Percentiles rank a stretch among this genome's conserved stretches.
phyloP scores from a whole-genome alignment of 2,888 invertebrate species.

The Sinelater perroti region DNA sequence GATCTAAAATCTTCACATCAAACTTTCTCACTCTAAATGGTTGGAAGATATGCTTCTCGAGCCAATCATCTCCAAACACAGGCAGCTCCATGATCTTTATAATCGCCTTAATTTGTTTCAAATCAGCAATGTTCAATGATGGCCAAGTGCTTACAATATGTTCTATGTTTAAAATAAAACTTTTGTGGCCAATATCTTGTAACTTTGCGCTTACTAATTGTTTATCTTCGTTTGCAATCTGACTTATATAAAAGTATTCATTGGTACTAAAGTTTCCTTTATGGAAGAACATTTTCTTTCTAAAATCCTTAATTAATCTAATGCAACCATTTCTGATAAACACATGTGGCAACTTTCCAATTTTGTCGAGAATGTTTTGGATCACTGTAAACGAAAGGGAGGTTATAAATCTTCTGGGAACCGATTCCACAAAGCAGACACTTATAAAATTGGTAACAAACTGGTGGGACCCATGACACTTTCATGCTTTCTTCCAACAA shows the following conservation, averaged over 20 bases:
- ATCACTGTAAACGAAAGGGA: not conserved
- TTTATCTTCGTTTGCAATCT: constrained; percentile 3
- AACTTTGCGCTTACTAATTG: not conserved
- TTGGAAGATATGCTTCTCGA: not conserved
- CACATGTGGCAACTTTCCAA: constrained; percentile 45
- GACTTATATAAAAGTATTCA: constrained; percentile 4
- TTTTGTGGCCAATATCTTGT: not conserved
- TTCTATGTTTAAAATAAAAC: not conserved
- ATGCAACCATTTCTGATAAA: constrained; percentile 47
- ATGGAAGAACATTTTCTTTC: not conserved
- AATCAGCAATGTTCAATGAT: not conserved
- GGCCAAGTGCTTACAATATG: not conserved
- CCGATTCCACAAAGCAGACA: too few species aligned
- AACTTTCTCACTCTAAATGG: not conserved
- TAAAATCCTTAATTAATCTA: constrained; percentile 30
- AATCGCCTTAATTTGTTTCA: constrained; percentile 3
- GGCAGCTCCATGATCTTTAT: not conserved
- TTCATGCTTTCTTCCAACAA: constrained; percentile 43
- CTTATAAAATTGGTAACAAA: constrained; percentile 44
- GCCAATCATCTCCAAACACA: not conserved
- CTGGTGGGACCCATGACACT: constrained; percentile 46
- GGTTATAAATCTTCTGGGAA: not conserved
- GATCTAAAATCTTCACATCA: not conserved
- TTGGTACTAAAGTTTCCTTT: constrained; percentile 16
- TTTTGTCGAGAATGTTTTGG: constrained; percentile 34